Conservation (phyloP, 1,140 invertebrate genomes). For the Diorhabda carinulata region DNA sequence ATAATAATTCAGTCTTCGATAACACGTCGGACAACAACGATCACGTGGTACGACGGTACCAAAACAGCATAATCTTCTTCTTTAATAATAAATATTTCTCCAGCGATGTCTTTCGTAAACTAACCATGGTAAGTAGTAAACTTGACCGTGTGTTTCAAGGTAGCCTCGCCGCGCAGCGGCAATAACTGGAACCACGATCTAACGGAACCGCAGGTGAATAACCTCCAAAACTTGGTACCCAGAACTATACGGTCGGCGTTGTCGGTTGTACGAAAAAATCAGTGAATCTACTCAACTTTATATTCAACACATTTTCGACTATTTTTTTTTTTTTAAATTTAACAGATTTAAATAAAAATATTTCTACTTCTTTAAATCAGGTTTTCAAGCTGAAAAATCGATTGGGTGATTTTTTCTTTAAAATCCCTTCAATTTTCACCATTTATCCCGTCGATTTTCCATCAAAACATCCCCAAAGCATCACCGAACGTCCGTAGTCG, state of each 20-base stretch:
- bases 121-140: constrained; percentile 44
- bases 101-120: constrained; percentile 43
- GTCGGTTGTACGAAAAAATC: not conserved
- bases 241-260: constrained; percentile 4
- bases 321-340: not conserved
- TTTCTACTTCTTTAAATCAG: not conserved
- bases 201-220: constrained; percentile 44
- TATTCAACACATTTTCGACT: not conserved
- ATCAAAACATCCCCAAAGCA: too few species aligned
- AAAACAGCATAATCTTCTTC: constrained; percentile 28
- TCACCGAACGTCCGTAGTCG: too few species aligned
- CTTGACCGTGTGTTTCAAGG: constrained; percentile 46
- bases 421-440: too few species aligned
- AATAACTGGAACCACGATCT: constrained; percentile 39
- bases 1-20: constrained; percentile 7
- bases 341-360: not conserved
- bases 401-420: too few species aligned
- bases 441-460: too few species aligned
- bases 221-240: constrained; percentile 43
- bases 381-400: too few species aligned
- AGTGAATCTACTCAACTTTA: not conserved
- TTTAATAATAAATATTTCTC: constrained; percentile 30
- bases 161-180: constrained; percentile 39
- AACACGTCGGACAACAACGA: not conserved
- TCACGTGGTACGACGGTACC: constrained; percentile 12